Base-by-base conservation (phyloP, 2,113 vertebrate genomes). In the Hymenochirus boettgeri region DNA sequence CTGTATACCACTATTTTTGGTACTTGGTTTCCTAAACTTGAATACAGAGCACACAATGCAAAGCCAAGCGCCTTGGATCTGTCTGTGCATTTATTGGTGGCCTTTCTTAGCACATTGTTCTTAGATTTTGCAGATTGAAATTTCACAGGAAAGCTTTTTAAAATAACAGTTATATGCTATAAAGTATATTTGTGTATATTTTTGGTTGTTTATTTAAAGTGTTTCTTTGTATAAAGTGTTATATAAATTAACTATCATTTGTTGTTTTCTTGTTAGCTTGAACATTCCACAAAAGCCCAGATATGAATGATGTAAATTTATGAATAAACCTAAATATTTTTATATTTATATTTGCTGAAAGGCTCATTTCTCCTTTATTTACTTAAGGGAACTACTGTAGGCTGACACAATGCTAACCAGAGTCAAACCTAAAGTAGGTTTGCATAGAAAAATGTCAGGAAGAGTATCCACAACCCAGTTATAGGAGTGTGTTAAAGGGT, bases 271-370 rank as follows among this genome's bases (percentile, higher is more conserved):
- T 82, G 83, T 84, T 87, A 85, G 81, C 86, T 89, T 84, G 82
- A 81, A 84, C 82, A 82, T 82, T 84, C 77, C 80, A 75, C 74
- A 77, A 79, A 83, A 83, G 86, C 80, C 74, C 75, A 87, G 79
- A 75, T 77, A 77, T 83, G 76, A 74, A 74, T 83, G 60, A 82
- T 88, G 90, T 90, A 90, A 83, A 84, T 87, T 85, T 64, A 76
- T 88, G 83, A 88, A 88, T 92, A 91, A 92, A 91, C 81, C 85
- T 79, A 71, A 87, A 78, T 88, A 91, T 92, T 92, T 92, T 92
- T 90, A 87, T 89, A 69, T 60, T 53, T 22, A 69, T 27, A 5
- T 6, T 39, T 51, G 62, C 3, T 27, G 5, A 19, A 11, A 1
- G 12, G 42, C 23, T 23, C 27, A 24, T 39, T 35, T 11, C 13